These are phyloP conservation scores for Copidosoma aretas DNA, from an alignment of 2,888 invertebrate genomes.

Conservation along the genomic window DNA sequence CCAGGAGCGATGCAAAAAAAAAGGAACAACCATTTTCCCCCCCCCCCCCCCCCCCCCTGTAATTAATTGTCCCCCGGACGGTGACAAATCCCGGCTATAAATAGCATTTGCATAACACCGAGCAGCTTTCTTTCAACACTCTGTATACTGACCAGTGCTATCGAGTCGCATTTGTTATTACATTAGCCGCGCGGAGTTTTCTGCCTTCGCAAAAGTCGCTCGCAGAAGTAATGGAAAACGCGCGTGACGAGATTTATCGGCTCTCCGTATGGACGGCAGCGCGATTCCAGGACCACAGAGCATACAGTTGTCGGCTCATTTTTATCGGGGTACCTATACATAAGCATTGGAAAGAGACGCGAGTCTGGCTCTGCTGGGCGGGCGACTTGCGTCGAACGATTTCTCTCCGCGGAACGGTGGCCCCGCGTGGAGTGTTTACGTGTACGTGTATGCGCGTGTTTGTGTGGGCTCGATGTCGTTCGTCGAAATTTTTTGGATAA, in stretches of 20 bases:
- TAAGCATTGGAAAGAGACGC: background rate
- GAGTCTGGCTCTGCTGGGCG: background rate
- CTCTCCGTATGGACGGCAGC: background rate
- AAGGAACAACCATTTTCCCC: too few species aligned
- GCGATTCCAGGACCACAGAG: too few species aligned
- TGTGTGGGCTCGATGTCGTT: background rate
- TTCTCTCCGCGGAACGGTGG: too few species aligned
- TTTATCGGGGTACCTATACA: background rate
- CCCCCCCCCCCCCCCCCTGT: too few species aligned
- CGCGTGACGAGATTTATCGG: background rate
- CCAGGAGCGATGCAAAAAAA: too few species aligned
- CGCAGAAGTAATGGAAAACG: background rate
- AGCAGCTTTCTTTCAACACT: background rate
- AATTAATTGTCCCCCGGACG: too few species aligned
- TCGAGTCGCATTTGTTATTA: background rate
- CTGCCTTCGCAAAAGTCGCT: background rate
- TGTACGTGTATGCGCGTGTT: too few species aligned
- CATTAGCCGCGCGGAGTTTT: background rate
- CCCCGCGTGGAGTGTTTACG: background rate
- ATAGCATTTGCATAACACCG: background rate
- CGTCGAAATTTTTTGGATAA: background rate
- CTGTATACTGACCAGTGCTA: background rate
- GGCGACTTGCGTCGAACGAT: background rate
- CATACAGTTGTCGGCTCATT: background rate
- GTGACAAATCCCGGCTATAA: background rate